phyloP scores from a whole-genome alignment of 2,113 vertebrate genomes.

The Reinhardtius hippoglossoides region DNA sequence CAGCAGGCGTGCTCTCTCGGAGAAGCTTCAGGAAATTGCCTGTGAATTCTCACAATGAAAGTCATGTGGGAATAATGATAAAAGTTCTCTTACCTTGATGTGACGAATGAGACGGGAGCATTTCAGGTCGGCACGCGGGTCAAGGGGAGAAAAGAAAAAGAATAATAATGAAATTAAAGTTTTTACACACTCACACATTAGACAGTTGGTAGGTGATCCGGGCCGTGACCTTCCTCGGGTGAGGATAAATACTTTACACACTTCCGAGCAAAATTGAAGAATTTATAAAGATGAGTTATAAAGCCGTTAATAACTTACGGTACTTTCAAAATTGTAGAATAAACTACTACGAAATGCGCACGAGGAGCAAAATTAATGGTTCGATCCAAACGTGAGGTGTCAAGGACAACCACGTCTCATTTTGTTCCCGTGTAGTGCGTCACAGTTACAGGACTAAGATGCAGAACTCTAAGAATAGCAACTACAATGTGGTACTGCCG shows the following conservation, averaged over 20 bases:
- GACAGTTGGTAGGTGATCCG: background rate
- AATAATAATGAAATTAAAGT: constrained; percentile 41
- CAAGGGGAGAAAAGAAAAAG: constrained; percentile 14
- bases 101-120: constrained; percentile 9
- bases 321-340: too few species aligned
- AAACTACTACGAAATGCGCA: too few species aligned
- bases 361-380: too few species aligned
- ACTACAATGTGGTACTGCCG: background rate
- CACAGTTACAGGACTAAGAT: background rate
- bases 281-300: too few species aligned
- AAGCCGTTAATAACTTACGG: too few species aligned
- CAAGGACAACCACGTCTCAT: background rate
- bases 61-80: background rate
- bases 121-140: constrained; percentile 35
- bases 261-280: too few species aligned
- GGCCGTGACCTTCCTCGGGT: background rate
- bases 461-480: too few species aligned
- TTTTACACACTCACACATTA: background rate
- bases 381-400: too few species aligned
- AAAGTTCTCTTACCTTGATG: constrained; percentile 70
- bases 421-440: background rate
- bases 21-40: constrained; percentile 9
- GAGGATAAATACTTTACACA: background rate
- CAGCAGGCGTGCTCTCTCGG: background rate
- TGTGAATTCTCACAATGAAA: background rate